phyloP scores from a whole-genome alignment of 2,888 invertebrate genomes.

The Cerceris ruficornis region DNA sequence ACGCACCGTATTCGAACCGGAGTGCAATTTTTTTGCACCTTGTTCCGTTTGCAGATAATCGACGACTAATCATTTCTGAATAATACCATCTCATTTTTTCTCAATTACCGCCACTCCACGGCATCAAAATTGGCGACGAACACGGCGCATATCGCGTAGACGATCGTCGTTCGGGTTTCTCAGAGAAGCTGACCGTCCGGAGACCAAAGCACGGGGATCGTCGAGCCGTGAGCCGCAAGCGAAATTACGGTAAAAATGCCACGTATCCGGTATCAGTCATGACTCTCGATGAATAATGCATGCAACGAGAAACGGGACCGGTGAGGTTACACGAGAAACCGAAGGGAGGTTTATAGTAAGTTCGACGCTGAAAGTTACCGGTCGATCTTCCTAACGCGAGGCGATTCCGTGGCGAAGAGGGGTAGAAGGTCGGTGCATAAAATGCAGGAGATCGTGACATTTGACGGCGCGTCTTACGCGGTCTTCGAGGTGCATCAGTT shows the following conservation, averaged over 20 bases:
- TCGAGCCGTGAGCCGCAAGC: constrained; percentile 68
- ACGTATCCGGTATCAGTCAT: constrained; percentile 78
- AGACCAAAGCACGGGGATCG: constrained; percentile 54
- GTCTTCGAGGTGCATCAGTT: constrained; percentile 13
- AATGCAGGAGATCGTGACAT: constrained; percentile 53
- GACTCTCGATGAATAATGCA: constrained; percentile 79
- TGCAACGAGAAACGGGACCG: constrained; percentile 44
- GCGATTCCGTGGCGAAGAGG: constrained; percentile 6
- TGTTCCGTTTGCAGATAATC: not conserved
- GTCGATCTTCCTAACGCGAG: constrained; percentile 14
- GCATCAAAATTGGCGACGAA: not conserved
- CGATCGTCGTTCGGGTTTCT: not conserved
- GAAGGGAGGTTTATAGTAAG: constrained; percentile 15
- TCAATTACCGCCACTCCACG: not conserved
- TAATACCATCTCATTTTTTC: too few species aligned
- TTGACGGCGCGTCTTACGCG: constrained; percentile 51
- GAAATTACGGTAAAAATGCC: constrained; percentile 70
- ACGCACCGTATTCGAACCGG: too few species aligned
- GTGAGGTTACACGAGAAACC: constrained; percentile 14
- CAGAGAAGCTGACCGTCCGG: constrained; percentile 30
- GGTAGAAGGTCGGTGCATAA: constrained; percentile 45
- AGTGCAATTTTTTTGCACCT: too few species aligned
- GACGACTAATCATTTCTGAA: too few species aligned
- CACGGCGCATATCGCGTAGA: not conserved
- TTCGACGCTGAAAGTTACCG: constrained; percentile 37